These are phyloP conservation scores for Simalia tracyae DNA, from an alignment of 2,797 vertebrate species.

Conservation along the genomic window DNA sequence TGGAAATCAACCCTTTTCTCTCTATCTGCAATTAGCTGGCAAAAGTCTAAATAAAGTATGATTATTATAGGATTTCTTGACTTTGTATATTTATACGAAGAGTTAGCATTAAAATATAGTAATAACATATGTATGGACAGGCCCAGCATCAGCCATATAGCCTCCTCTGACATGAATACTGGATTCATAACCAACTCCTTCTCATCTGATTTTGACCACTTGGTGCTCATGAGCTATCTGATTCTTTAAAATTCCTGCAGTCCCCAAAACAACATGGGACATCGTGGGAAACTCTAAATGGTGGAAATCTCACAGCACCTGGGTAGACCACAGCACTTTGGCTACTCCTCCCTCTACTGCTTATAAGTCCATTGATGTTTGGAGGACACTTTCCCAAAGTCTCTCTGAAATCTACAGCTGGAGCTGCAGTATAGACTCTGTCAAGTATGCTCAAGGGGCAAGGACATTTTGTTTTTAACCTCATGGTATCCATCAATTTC, in stretches of 20 bases:
- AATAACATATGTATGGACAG: conserved; percentile 24
- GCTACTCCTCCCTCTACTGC: background rate
- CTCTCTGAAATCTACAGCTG: background rate
- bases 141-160: no score
- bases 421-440: conserved; percentile 33
- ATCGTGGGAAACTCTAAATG: background rate
- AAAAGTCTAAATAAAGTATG: background rate
- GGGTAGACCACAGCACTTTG: background rate
- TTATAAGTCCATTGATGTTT: background rate
- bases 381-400: background rate
- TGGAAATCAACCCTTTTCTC: background rate
- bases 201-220: background rate
- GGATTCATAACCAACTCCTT: background rate
- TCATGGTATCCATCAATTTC: conserved; percentile 55
- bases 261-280: background rate
- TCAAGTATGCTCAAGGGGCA: conserved; percentile 40
- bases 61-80: background rate
- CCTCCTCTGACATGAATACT: background rate
- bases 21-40: background rate
- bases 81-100: conserved; percentile 72
- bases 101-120: conserved; percentile 39
- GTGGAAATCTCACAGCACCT: background rate
- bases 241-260: background rate
- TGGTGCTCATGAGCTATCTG: no score
- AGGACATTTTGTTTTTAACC: background rate